These are phyloP conservation scores for Belgica antarctica DNA, from an alignment of 2,888 invertebrate genomes.

Conservation along the genomic window DNA sequence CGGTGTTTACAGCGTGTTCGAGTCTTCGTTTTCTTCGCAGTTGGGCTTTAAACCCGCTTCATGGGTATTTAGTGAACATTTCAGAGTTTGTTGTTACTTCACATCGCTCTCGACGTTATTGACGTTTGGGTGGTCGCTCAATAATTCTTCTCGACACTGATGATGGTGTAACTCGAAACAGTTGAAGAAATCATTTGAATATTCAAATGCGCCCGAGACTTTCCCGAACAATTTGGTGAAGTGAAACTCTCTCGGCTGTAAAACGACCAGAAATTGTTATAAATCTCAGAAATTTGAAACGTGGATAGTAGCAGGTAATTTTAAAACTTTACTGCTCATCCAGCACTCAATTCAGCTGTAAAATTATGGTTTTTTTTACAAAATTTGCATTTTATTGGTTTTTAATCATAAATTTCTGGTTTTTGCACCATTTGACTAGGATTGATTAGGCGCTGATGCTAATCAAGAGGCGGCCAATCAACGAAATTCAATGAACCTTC, in stretches of 20 bases:
- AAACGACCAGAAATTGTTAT: no score
- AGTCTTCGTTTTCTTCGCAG: background rate
- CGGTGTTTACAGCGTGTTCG: background rate
- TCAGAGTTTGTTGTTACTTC: background rate
- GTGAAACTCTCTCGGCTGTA: no score
- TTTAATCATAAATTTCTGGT: no score
- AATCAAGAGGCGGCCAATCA: no score
- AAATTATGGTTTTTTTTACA: background rate
- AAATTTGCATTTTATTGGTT: constrained; percentile 7
- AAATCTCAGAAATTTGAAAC: background rate
- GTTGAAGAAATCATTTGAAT: constrained; percentile 6
- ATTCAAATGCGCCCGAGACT: background rate
- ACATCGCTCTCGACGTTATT: background rate
- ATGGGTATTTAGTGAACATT: constrained; percentile 19
- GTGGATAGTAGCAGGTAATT: no score
- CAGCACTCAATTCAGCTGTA: background rate
- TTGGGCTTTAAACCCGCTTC: background rate
- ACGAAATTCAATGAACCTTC: no score
- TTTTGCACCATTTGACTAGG: no score
- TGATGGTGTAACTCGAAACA: constrained; percentile 6
- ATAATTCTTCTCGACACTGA: background rate
- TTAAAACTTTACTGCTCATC: background rate
- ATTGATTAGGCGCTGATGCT: no score
- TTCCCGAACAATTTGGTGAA: background rate
- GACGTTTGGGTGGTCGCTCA: constrained; percentile 14